Evolutionary conservation across 2,888 invertebrate species (phyloP).

Genomic region (Perdita meconis): DNA sequence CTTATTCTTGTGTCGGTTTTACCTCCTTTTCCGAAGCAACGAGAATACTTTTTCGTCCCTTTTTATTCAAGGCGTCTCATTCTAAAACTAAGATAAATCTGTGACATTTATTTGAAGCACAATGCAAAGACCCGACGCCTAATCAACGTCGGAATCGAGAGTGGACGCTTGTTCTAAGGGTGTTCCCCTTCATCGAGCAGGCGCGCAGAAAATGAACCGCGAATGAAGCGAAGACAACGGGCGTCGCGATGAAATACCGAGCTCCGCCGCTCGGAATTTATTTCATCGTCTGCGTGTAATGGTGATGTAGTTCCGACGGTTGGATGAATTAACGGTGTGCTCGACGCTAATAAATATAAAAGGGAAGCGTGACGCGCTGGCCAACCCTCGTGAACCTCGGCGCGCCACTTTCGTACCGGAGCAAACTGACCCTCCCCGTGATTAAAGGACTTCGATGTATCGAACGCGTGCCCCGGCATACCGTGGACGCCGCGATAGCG

Average conservation of each 20-base stretch:
- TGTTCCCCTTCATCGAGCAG: slow-evolving; percentile 8
- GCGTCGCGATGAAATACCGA: slow-evolving; percentile 69
- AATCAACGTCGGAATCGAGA: not conserved
- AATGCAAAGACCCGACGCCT: too few relatives aligned
- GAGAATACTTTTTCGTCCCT: too few relatives aligned
- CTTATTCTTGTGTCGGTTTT: too few relatives aligned
- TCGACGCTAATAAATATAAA: slow-evolving; percentile 75
- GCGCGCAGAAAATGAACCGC: slow-evolving; percentile 42
- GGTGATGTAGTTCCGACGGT: slow-evolving; percentile 35
- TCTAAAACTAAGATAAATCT: too few relatives aligned
- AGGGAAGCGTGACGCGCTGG: slow-evolving; percentile 59
- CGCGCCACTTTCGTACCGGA: slow-evolving; percentile 49
- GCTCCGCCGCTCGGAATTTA: slow-evolving; percentile 65
- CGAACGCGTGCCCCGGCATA: slow-evolving; percentile 55
- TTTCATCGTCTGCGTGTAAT: slow-evolving; percentile 52
- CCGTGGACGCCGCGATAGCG: slow-evolving; percentile 19
- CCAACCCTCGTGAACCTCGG: slow-evolving; percentile 49
- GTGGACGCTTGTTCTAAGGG: not conserved
- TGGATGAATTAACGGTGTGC: slow-evolving; percentile 73
- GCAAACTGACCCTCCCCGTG: slow-evolving; percentile 69
- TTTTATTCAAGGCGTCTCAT: too few relatives aligned
- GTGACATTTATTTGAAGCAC: too few relatives aligned
- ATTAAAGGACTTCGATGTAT: slow-evolving; percentile 75
- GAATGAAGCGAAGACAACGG: slow-evolving; percentile 52
- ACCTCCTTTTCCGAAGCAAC: too few relatives aligned